These are phyloP conservation scores for Mixornis gularis DNA, from an alignment of 2,113 vertebrate genomes.

Conservation along the genomic window DNA sequence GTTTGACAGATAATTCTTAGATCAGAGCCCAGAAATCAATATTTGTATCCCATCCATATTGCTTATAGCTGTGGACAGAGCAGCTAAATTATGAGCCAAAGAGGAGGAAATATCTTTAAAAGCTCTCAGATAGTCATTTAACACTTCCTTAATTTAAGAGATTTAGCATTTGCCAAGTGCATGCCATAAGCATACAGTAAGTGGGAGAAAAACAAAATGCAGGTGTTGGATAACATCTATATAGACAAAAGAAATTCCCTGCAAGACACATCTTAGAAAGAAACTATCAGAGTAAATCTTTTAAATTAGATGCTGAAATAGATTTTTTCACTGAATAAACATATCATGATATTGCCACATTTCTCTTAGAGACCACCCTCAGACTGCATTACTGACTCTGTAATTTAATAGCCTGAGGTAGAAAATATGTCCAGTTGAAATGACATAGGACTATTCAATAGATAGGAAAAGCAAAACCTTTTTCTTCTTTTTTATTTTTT, in stretches of 20 bases:
- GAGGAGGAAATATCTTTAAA: slow-evolving; percentile 5
- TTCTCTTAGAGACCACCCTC: slow-evolving; percentile 71
- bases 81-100: neutral
- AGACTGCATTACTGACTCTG: slow-evolving; percentile 33
- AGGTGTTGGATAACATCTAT: slow-evolving; percentile 59
- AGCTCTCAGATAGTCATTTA: slow-evolving; percentile 41
- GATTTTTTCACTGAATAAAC: slow-evolving; percentile 69
- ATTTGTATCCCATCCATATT: neutral
- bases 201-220: slow-evolving; percentile 44
- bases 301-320: slow-evolving; percentile 68
- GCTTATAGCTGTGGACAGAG: neutral
- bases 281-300: slow-evolving; percentile 46
- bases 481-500: neutral
- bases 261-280: slow-evolving; percentile 29
- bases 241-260: slow-evolving; percentile 43
- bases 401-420: slow-evolving; percentile 43
- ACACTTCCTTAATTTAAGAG: slow-evolving; percentile 39
- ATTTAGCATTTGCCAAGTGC: slow-evolving; percentile 35
- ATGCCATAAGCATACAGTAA: slow-evolving; percentile 28
- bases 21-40: neutral
- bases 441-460: slow-evolving; percentile 1
- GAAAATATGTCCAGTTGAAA: slow-evolving; percentile 43
- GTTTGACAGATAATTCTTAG: neutral
- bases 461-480: neutral
- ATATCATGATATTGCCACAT: slow-evolving; percentile 55